phyloP scores from a whole-genome alignment of 2,113 vertebrate genomes.

The Corythoichthys intestinalis region DNA sequence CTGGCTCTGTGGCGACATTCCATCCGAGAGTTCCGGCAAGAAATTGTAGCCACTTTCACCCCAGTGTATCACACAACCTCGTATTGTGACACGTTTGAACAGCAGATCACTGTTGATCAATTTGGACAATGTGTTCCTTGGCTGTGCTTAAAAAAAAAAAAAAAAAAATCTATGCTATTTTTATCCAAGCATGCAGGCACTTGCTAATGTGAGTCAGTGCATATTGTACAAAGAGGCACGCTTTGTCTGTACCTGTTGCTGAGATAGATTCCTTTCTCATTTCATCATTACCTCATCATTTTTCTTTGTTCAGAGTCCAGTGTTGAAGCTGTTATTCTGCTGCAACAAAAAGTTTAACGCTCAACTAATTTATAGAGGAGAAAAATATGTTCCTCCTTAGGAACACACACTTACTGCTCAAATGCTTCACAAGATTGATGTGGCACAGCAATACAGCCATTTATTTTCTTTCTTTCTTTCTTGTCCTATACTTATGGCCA shows the following conservation, averaged over 20 bases:
- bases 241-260: conserved; percentile 20
- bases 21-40: too few species aligned
- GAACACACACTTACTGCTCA: background rate
- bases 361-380: background rate
- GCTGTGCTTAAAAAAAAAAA: background rate
- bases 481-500: too few species aligned
- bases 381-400: background rate
- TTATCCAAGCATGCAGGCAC: conserved; percentile 5
- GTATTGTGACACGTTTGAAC: background rate
- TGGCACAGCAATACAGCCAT: too few species aligned
- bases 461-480: too few species aligned
- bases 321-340: background rate
- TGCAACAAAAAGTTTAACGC: background rate
- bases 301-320: background rate
- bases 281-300: conserved; percentile 7
- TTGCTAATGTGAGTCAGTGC: background rate
- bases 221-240: conserved; percentile 19
- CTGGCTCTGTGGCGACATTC: too few species aligned
- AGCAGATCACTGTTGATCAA: background rate
- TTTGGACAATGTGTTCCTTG: conserved; percentile 14
- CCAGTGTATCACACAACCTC: too few species aligned
- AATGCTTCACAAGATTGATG: too few species aligned
- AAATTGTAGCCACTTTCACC: too few species aligned
- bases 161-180: conserved; percentile 7
- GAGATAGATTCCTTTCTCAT: background rate